Conservation (phyloP, 2,113 vertebrate genomes). For the Mugil cephalus region DNA sequence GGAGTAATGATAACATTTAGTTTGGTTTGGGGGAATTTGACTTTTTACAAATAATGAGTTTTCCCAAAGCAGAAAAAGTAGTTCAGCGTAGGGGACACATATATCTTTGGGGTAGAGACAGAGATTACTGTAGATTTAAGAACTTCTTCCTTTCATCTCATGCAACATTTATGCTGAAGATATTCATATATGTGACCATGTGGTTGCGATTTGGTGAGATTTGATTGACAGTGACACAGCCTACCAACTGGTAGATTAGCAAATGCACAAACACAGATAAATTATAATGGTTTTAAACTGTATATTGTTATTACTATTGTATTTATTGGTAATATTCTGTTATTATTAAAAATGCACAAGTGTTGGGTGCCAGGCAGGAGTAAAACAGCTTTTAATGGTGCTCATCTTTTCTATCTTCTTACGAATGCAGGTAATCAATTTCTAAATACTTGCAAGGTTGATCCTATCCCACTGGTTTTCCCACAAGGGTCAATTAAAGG, state of each 20-base stretch:
- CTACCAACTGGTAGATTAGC: neutral
- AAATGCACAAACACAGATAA: constrained; percentile 1
- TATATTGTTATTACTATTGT: too few species aligned
- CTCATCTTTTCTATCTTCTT: neutral
- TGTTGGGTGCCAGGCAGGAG: neutral
- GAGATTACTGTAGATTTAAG: neutral
- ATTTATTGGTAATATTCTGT: too few species aligned
- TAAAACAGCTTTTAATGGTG: constrained; percentile 1
- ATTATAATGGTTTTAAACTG: neutral
- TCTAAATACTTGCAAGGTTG: neutral
- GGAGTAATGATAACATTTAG: constrained; percentile 18
- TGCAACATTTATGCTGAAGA: constrained; percentile 4
- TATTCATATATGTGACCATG: neutral
- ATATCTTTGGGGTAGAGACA: neutral
- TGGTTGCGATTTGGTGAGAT: neutral
- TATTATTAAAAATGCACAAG: neutral
- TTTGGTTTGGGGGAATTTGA: constrained; percentile 12
- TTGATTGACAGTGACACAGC: neutral
- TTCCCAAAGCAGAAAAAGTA: neutral
- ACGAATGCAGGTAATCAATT: constrained; percentile 16
- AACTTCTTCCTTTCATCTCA: neutral
- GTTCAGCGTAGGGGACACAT: neutral
- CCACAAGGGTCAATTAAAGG: neutral
- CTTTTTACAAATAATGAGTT: constrained; percentile 17
- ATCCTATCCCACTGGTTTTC: neutral